Evolutionary conservation across 2,797 vertebrate genomes (phyloP), one percentile per base, ranked within the genome.

Genomic region (Masticophis lateralis): DNA sequence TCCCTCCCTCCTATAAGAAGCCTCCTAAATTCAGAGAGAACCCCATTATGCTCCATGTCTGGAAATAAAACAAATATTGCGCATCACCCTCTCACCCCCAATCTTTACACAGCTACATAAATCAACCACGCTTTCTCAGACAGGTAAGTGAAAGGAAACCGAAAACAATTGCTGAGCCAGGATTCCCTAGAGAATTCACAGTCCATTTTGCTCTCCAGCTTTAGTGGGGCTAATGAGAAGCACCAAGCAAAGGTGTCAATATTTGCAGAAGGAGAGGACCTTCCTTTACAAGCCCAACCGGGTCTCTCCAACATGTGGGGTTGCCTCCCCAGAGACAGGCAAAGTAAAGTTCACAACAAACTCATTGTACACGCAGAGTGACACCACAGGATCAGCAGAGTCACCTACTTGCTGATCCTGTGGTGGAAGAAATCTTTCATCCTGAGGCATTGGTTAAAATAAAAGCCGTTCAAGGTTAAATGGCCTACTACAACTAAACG

Each of bases 311-410:
- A 20, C 66, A 2, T 6, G 10, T 0, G 0, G 32, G 0, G 37
- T 4, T 2, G 6, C 5, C 0, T 87, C 56, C 90, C 93, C 20
- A 0, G 57, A 0, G 96, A 94, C 92, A 94, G 14, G 0, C 90
- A 97, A 92, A 63, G 96, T 93, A 97, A 97, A 97, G 96, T 96
- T 97, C 96, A 97, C 94, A 0, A 37, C 47, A 86, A 95, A 5
- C 91, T 74, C 1, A 53, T 66, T 61, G 9, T 93, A 20, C 94
- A 66, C 7, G 86, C 59, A 66, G 37, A 47, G 43, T 3, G 37
- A 63, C 66, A 56, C 95, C 37, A 37, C 37, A 37, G 37, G 37
- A 37, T 37, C 37, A 37, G 37, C 37, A 37, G 37, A 37, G 37
- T 4, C 14, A 92, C 96, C 95, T 91, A 51, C 92, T 86, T 63